Conservation (phyloP, 1,140 invertebrate species). For the Leptonema lineaticorne region DNA sequence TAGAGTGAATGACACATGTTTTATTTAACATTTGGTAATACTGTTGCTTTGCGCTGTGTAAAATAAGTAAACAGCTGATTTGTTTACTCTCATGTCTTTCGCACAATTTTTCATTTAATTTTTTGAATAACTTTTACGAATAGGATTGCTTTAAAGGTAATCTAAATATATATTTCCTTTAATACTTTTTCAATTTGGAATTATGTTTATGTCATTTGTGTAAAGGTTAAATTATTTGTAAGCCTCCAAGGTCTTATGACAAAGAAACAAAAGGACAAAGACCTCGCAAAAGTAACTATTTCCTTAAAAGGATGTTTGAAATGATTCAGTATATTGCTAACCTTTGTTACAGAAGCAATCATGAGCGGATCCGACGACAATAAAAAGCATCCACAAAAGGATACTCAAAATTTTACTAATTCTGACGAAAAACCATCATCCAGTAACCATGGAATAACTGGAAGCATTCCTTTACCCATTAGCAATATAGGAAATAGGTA, state of each 20-base stretch:
- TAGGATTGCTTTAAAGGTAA: neutral
- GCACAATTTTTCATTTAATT: neutral
- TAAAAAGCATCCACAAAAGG: conserved; percentile 14
- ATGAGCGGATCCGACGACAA: neutral
- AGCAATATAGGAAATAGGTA: conserved; percentile 20
- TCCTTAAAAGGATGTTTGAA: neutral
- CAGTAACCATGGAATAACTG: conserved; percentile 30
- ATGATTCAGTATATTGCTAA: neutral
- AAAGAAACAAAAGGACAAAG: conserved; percentile 3
- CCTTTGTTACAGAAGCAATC: neutral
- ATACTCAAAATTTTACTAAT: neutral
- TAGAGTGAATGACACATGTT: neutral
- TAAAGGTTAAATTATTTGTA: neutral
- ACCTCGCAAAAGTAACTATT: neutral
- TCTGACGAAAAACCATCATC: neutral
- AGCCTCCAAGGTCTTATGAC: neutral
- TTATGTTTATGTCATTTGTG: neutral
- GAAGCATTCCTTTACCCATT: conserved; percentile 33
- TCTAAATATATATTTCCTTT: neutral
- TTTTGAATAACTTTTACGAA: neutral
- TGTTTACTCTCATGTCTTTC: neutral
- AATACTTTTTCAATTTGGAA: neutral
- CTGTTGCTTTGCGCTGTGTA: neutral
- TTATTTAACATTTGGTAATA: neutral
- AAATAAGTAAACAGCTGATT: conserved; percentile 3